Conservation (phyloP, 2,113 vertebrate species). For the Tachysurus fulvidraco region DNA sequence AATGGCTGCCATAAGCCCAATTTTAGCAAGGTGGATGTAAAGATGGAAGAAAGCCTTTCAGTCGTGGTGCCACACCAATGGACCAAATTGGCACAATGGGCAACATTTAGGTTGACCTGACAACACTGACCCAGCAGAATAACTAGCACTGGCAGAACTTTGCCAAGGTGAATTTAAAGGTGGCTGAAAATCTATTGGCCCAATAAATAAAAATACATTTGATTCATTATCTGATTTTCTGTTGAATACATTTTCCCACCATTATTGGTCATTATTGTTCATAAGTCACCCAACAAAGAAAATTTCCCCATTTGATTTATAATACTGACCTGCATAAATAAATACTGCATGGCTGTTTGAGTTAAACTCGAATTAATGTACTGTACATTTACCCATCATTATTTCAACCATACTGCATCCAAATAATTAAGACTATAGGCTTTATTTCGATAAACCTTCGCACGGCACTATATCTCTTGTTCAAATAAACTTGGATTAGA, state of each 20-base stretch:
- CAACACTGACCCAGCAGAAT: background rate
- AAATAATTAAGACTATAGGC: background rate
- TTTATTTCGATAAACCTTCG: background rate
- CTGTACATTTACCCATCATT: background rate
- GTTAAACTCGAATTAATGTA: background rate
- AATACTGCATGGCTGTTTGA: background rate
- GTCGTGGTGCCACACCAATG: background rate
- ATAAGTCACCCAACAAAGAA: background rate
- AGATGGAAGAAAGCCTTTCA: background rate
- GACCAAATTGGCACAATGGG: background rate
- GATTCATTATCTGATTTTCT: background rate
- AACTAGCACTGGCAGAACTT: background rate
- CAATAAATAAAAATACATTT: background rate
- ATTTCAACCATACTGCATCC: background rate
- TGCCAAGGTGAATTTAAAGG: background rate
- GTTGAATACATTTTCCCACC: background rate
- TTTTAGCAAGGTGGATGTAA: background rate
- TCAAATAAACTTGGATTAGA: slow-evolving; percentile 33
- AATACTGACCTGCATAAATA: background rate
- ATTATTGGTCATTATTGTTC: background rate
- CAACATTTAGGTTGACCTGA: background rate
- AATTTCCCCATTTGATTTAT: background rate
- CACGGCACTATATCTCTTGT: slow-evolving; percentile 18
- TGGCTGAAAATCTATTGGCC: background rate
- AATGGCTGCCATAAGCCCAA: background rate